Percentiles rank a stretch among this genome's conserved stretches.
Conservation (phyloP, 1,140 invertebrate genomes). For the Zaprionus vittiger region DNA sequence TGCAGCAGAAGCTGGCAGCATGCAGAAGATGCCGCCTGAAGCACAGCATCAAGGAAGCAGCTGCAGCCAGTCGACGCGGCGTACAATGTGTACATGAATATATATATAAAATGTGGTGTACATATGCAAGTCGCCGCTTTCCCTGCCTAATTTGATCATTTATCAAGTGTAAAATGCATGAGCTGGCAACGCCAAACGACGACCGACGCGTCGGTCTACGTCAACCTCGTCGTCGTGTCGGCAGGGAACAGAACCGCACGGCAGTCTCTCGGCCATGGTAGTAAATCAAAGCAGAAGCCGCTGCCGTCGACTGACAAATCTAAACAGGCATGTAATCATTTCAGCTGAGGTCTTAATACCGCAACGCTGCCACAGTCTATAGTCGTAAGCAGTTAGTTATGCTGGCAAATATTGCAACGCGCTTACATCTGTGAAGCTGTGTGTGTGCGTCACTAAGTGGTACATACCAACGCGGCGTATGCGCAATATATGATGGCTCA, state of each 20-base stretch:
- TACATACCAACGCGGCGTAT: constrained; percentile 52
- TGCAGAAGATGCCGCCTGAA: constrained; percentile 20
- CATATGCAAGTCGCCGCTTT: constrained; percentile 55
- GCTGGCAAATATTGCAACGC: constrained; percentile 53
- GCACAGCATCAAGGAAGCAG: constrained; percentile 41
- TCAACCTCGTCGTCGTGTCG: constrained; percentile 11
- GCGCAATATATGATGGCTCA: constrained; percentile 43
- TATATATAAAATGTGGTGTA: constrained; percentile 8
- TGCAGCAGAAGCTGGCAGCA: constrained; percentile 43
- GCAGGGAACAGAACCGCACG: not conserved
- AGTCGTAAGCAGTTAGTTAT: constrained; percentile 70
- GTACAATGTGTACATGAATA: constrained; percentile 4
- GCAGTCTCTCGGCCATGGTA: constrained; percentile 13
- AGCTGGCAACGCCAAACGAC: constrained; percentile 43
- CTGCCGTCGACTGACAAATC: constrained; percentile 67
- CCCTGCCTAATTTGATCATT: constrained; percentile 79
- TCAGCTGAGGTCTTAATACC: constrained; percentile 79
- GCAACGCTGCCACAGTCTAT: constrained; percentile 63
- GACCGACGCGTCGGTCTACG: constrained; percentile 15
- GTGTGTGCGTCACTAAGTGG: constrained; percentile 11
- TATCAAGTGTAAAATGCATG: constrained; percentile 79
- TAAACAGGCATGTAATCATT: constrained; percentile 83
- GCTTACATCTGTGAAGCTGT: constrained; percentile 14
- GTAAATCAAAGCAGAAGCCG: constrained; percentile 50
- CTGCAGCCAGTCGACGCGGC: constrained; percentile 38